These are phyloP conservation scores for Eleginops maclovinus DNA, from an alignment of 2,113 vertebrate genomes.

Conservation along the genomic window DNA sequence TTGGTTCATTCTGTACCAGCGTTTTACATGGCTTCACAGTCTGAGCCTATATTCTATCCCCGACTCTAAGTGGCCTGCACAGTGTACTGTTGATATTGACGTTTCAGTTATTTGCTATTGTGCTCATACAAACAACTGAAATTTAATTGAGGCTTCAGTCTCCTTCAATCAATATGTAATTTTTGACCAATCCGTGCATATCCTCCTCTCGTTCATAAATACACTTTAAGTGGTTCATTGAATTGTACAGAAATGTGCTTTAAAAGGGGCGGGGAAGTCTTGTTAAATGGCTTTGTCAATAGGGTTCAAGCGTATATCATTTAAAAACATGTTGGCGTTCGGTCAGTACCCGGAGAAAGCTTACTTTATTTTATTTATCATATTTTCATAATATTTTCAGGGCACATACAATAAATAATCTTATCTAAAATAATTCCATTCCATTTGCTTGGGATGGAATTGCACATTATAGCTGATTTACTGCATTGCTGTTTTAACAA, in stretches of 20 bases:
- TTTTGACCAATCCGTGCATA: constrained; percentile 45
- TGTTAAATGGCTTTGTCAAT: not conserved
- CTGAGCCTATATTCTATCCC: constrained; percentile 10
- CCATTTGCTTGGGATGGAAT: constrained; percentile 14
- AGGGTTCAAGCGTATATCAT: constrained; percentile 4
- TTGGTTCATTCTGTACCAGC: not conserved
- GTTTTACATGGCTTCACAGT: not conserved
- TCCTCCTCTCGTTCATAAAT: constrained; percentile 47
- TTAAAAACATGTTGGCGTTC: constrained; percentile 34
- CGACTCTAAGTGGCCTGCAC: constrained; percentile 20
- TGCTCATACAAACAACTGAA: constrained; percentile 56
- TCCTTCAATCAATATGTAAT: constrained; percentile 64
- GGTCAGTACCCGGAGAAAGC: constrained; percentile 2
- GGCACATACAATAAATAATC: too few relatives aligned
- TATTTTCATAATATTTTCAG: too few relatives aligned
- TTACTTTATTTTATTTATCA: not conserved
- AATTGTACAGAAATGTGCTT: constrained; percentile 34
- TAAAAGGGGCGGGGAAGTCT: constrained; percentile 8
- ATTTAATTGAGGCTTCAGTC: constrained; percentile 65
- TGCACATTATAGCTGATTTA: not conserved
- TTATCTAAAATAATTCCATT: constrained; percentile 15
- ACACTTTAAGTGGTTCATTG: constrained; percentile 59
- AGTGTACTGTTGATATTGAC: constrained; percentile 46
- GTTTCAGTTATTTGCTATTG: constrained; percentile 57
- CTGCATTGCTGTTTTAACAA: not conserved